Evolutionary conservation across 2,888 invertebrate species (phyloP).

Genomic region (Hemicrepidius hirtus): DNA sequence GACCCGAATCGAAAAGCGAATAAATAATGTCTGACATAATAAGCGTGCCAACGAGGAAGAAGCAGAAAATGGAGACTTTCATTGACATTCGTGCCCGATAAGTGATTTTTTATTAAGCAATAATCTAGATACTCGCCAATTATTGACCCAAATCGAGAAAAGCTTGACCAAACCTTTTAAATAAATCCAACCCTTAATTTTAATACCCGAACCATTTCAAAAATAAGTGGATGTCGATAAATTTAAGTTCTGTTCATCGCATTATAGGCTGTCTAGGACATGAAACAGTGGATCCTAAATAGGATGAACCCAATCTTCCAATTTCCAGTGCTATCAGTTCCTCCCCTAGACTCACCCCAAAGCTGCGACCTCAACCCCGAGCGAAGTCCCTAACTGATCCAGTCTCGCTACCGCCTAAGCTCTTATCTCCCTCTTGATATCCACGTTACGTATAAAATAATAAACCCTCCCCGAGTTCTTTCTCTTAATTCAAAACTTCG

Average conservation of each 20-base stretch:
- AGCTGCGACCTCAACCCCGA: constrained; percentile 22
- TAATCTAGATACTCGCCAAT: background rate
- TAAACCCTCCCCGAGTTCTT: background rate
- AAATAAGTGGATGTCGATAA: background rate
- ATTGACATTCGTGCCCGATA: background rate
- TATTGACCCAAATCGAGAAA: background rate
- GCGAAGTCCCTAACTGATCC: constrained; percentile 26
- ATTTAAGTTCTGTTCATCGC: constrained; percentile 5
- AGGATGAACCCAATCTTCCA: constrained; percentile 44
- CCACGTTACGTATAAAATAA: constrained; percentile 15
- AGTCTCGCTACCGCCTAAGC: constrained; percentile 21
- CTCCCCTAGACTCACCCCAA: constrained; percentile 33
- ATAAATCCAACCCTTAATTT: background rate
- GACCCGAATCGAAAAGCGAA: constrained; percentile 14
- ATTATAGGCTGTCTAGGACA: constrained; percentile 1
- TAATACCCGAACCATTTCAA: background rate
- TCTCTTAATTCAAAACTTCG: constrained; percentile 2
- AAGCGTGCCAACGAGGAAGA: constrained; percentile 4
- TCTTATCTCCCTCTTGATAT: constrained; percentile 12
- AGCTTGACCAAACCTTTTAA: background rate
- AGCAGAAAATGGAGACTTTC: background rate
- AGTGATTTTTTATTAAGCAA: background rate
- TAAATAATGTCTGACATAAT: constrained; percentile 18
- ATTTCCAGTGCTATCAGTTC: constrained; percentile 32
- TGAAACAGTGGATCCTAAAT: constrained; percentile 39